Evolutionary conservation across 1,140 invertebrate genomes (phyloP).

Genomic region (Dryas iulia): DNA sequence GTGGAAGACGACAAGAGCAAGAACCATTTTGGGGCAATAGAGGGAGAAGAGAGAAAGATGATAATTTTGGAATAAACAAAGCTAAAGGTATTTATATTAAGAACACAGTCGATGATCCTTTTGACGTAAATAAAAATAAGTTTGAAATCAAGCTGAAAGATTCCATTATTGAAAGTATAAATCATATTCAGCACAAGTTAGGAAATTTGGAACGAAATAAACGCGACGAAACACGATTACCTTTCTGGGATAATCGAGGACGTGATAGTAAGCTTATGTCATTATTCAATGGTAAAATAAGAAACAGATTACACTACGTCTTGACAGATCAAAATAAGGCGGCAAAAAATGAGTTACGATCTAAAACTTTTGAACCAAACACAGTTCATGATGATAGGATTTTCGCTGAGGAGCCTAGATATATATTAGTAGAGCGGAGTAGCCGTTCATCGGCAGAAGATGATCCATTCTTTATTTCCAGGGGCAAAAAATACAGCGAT

Average conservation of each 20-base stretch:
- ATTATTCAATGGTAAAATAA: conserved; percentile 43
- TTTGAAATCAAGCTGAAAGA: conserved; percentile 50
- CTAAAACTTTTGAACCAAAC: conserved; percentile 44
- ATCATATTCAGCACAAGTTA: conserved; percentile 49
- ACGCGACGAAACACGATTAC: conserved; percentile 33
- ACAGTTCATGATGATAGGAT: conserved; percentile 59
- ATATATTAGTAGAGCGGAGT: conserved; percentile 66
- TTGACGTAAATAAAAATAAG: conserved; percentile 45
- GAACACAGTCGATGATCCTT: conserved; percentile 39
- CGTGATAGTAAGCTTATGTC: conserved; percentile 51
- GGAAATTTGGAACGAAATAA: conserved; percentile 43
- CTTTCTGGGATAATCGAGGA: conserved; percentile 59
- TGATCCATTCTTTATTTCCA: conserved; percentile 67
- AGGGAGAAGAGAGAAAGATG: conserved; percentile 43
- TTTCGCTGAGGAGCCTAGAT: conserved; percentile 69
- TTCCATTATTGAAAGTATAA: conserved; percentile 48
- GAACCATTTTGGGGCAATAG: conserved; percentile 61
- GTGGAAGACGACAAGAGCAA: conserved; percentile 54
- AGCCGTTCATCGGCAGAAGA: conserved; percentile 66
- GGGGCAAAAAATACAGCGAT: conserved; percentile 63
- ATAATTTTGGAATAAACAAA: conserved; percentile 52
- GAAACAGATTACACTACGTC: conserved; percentile 31
- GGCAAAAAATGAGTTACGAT: conserved; percentile 15
- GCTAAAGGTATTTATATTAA: conserved; percentile 23
- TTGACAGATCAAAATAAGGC: conserved; percentile 21